These are phyloP conservation scores for Pseudochirops corinnae DNA, from an alignment of 2,797 vertebrate genomes.

Conservation along the genomic window DNA sequence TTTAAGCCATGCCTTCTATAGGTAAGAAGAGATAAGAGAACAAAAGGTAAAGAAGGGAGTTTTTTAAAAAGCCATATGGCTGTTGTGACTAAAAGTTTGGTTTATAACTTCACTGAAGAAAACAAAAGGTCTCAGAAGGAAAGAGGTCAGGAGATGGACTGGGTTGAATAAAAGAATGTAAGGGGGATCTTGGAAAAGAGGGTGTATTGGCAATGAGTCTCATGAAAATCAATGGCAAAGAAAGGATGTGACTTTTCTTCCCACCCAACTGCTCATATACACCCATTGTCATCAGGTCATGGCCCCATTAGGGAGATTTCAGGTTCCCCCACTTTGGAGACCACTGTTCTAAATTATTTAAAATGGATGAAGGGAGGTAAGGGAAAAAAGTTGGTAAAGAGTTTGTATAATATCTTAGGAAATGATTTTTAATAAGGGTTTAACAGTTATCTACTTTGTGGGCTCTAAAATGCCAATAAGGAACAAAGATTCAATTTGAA, in stretches of 20 bases:
- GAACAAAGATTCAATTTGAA: constrained; percentile 42
- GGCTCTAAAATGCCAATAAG: constrained; percentile 62
- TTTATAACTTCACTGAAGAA: background rate
- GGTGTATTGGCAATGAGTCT: background rate
- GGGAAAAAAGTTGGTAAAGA: background rate
- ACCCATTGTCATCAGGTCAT: background rate
- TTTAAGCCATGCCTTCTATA: background rate
- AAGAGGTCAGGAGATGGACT: background rate
- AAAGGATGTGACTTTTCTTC: background rate
- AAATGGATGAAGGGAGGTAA: background rate
- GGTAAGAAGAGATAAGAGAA: background rate
- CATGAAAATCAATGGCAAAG: background rate
- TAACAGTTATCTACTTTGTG: constrained; percentile 43
- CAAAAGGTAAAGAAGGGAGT: background rate
- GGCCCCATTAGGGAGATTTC: background rate
- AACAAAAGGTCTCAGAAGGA: background rate
- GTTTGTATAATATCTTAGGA: background rate
- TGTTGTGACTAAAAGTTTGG: background rate
- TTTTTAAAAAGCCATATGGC: background rate
- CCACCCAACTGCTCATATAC: background rate
- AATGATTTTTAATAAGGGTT: background rate
- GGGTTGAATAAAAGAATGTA: background rate
- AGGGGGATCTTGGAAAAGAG: background rate
- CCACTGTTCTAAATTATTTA: background rate
- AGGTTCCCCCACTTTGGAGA: background rate